A percentile compares a stretch with the other conserved stretches of the same genome.
phyloP scores from a whole-genome alignment of 2,113 vertebrate species.

The Monopterus albus region DNA sequence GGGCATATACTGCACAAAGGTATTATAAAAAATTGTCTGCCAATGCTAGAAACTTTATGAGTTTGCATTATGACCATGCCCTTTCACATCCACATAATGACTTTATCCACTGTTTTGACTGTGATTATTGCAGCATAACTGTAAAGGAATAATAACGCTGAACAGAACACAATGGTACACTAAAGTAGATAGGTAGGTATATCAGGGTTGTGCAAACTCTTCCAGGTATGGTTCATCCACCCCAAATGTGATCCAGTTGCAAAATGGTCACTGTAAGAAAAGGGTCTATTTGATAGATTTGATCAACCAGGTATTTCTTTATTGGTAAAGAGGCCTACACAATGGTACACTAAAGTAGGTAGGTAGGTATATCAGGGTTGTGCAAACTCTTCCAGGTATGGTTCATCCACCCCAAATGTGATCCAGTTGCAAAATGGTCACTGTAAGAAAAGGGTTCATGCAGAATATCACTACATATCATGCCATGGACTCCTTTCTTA shows the following conservation, averaged over 20 bases:
- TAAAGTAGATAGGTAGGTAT: too few species aligned
- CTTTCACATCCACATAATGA: not conserved
- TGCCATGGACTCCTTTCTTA: constrained; percentile 15
- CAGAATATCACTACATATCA: constrained; percentile 2
- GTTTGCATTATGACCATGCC: not conserved
- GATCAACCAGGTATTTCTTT: too few species aligned
- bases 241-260: not conserved
- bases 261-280: not conserved
- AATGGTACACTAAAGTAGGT: too few species aligned
- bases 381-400: not conserved
- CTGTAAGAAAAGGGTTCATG: not conserved
- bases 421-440: not conserved
- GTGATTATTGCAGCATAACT: not conserved
- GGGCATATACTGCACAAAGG: too few species aligned
- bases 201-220: not conserved
- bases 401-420: too few species aligned
- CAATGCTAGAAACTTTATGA: not conserved
- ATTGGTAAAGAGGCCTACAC: too few species aligned
- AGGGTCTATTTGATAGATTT: too few species aligned
- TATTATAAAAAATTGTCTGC: not conserved
- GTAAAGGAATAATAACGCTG: too few species aligned
- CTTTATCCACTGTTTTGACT: not conserved
- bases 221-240: too few species aligned
- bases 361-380: not conserved
- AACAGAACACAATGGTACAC: too few species aligned